Conservation (phyloP, 2,113 vertebrate genomes). For the Ictalurus furcatus region DNA sequence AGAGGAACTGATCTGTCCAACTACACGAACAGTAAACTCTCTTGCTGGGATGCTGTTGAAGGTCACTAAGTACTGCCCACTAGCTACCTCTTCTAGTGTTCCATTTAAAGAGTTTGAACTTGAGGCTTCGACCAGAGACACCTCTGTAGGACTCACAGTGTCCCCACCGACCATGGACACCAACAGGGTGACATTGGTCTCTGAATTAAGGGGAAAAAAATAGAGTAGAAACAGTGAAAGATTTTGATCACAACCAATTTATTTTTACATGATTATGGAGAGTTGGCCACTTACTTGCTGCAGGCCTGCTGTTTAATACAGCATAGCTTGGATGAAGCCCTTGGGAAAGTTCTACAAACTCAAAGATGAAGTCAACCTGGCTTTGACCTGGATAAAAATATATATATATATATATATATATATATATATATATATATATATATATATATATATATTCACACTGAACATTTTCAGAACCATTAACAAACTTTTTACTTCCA, state of each 20-base stretch:
- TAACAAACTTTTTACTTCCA: not conserved
- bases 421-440: too few species aligned
- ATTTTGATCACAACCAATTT: too few species aligned
- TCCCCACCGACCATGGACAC: constrained; percentile 63
- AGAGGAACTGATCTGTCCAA: constrained; percentile 53
- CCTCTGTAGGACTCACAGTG: constrained; percentile 55
- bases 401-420: too few species aligned
- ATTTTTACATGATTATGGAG: not conserved
- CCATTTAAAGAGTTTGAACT: constrained; percentile 57
- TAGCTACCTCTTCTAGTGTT: constrained; percentile 52
- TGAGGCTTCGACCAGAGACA: constrained; percentile 61
- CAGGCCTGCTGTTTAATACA: constrained; percentile 62
- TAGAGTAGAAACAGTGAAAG: not conserved
- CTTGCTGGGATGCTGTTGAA: constrained; percentile 61
- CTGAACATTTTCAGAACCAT: not conserved
- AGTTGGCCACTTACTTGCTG: constrained; percentile 55
- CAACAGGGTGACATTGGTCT: constrained; percentile 63
- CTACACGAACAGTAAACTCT: constrained; percentile 59
- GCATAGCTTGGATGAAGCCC: constrained; percentile 55
- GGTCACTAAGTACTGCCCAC: constrained; percentile 58
- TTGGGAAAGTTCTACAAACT: constrained; percentile 59
- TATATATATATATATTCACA: too few species aligned
- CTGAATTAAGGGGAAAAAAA: constrained; percentile 44
- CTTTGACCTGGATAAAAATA: constrained; percentile 69
- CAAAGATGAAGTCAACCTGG: constrained; percentile 63